phyloP scores from a whole-genome alignment of 2,888 invertebrate species.

The Belgica antarctica region DNA sequence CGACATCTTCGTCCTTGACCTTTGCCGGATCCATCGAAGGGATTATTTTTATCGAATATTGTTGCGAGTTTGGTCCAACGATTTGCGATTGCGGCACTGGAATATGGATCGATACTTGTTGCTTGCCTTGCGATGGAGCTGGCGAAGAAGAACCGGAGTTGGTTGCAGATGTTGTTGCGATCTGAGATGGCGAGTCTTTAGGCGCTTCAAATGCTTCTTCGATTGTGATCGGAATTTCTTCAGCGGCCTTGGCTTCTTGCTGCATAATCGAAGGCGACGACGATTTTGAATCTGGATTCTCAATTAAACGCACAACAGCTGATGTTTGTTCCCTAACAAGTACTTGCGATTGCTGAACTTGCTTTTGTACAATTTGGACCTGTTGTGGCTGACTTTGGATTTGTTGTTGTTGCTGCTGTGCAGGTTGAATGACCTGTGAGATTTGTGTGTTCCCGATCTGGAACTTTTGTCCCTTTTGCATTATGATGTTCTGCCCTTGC shows the following conservation, averaged over 20 bases:
- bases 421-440: conserved; percentile 45
- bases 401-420: conserved; percentile 47
- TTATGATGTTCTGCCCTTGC: conserved; percentile 38
- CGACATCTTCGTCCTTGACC: conserved; percentile 49
- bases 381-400: conserved; percentile 45
- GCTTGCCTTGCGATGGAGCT: conserved; percentile 33
- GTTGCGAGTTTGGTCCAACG: conserved; percentile 26
- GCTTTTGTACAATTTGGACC: conserved; percentile 46
- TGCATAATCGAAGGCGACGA: neutral
- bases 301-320: neutral
- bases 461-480: conserved; percentile 41
- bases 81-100: conserved; percentile 38
- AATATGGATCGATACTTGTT: conserved; percentile 39
- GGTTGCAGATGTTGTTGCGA: conserved; percentile 25
- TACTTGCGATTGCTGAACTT: conserved; percentile 21
- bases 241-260: neutral
- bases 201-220: neutral
- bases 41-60: conserved; percentile 39
- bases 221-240: neutral
- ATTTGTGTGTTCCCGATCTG: conserved; percentile 42
- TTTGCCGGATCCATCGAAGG: conserved; percentile 41
- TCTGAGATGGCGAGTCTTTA: conserved; percentile 11
- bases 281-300: neutral
- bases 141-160: conserved; percentile 27
- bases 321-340: neutral